Evolutionary conservation across 2,888 invertebrate genomes (phyloP).

Genomic region (Pediacus dermestoides): DNA sequence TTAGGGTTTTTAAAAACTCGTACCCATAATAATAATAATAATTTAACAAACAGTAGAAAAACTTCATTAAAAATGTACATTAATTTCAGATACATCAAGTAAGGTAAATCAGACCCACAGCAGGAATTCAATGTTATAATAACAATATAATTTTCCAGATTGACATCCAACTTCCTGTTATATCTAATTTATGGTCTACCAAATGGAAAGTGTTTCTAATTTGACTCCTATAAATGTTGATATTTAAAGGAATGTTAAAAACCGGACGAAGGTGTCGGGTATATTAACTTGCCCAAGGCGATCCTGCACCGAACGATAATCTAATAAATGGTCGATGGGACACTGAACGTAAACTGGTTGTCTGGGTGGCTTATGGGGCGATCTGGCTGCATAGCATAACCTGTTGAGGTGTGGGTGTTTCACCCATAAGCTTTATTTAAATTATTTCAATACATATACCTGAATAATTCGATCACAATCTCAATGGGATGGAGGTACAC

Average conservation of each 20-base stretch:
- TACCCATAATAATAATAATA: too few relatives aligned
- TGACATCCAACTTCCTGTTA: neutral
- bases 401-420: conserved; percentile 2
- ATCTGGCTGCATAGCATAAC: neutral
- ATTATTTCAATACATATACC: neutral
- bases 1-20: too few relatives aligned
- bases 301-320: conserved; percentile 1
- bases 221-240: conserved; percentile 1
- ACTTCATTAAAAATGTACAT: too few relatives aligned
- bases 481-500: too few relatives aligned
- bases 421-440: conserved; percentile 1
- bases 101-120: too few relatives aligned
- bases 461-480: conserved; percentile 1
- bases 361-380: conserved; percentile 2
- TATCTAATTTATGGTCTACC: neutral
- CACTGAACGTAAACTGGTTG: neutral
- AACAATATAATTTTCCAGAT: conserved; percentile 1
- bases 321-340: conserved; percentile 1
- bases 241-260: conserved; percentile 2
- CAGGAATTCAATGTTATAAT: neutral
- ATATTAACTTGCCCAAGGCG: neutral
- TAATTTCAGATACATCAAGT: too few relatives aligned
- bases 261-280: conserved; percentile 3
- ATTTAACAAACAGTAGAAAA: too few relatives aligned
- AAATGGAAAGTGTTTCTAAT: conserved; percentile 2